These are phyloP conservation scores for Dryas iulia DNA, from an alignment of 1,140 invertebrate species.

Conservation along the genomic window DNA sequence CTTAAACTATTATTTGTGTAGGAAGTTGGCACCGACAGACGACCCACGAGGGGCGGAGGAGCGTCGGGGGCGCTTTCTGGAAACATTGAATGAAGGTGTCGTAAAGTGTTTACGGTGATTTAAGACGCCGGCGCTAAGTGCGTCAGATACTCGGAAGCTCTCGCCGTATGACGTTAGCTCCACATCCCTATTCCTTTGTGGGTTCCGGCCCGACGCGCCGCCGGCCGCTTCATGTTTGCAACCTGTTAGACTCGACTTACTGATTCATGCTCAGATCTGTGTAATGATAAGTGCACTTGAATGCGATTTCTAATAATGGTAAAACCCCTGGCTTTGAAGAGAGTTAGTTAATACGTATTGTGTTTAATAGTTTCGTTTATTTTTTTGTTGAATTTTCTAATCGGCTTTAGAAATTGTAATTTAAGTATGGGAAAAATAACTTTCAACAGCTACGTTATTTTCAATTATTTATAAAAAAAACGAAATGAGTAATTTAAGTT, in stretches of 20 bases:
- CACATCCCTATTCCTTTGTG: conserved; percentile 9
- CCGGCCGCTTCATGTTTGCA: neutral
- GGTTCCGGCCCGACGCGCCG: neutral
- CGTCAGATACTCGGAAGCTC: conserved; percentile 17
- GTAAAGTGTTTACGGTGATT: neutral
- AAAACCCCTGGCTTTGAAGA: neutral
- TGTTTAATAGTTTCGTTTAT: neutral
- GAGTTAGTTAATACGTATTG: neutral
- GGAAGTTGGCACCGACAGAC: neutral
- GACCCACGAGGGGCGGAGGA: no score
- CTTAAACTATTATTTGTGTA: no score
- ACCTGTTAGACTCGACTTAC: neutral
- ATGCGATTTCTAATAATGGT: neutral
- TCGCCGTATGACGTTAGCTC: neutral
- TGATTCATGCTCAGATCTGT: neutral
- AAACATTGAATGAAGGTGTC: neutral
- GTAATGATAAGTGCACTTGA: neutral
- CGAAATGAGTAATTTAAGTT: no score
- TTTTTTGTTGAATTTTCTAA: no score
- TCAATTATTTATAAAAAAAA: no score
- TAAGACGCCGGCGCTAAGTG: conserved; percentile 20
- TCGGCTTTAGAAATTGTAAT: no score
- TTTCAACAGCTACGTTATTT: no score
- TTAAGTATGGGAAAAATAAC: no score
- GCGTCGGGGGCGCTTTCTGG: neutral